phyloP scores from a whole-genome alignment of 2,797 vertebrate genomes.

The Todus mexicanus region DNA sequence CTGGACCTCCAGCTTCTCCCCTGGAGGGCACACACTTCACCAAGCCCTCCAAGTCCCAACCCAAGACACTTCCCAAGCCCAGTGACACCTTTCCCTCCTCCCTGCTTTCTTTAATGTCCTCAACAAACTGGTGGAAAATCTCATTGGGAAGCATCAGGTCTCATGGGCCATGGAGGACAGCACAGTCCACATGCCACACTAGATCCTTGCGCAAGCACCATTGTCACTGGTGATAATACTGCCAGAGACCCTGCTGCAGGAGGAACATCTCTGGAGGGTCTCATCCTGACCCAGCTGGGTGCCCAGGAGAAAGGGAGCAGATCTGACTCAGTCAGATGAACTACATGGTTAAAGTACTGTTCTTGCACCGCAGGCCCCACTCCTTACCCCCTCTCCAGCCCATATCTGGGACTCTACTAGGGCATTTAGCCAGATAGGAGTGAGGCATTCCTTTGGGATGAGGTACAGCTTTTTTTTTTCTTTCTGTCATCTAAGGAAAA shows the following conservation, averaged over 20 bases:
- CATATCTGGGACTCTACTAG: rapidly evolving
- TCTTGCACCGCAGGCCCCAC: neutral
- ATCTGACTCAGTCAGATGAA: neutral
- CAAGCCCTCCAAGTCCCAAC: rapidly evolving
- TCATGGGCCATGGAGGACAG: neutral
- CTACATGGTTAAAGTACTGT: neutral
- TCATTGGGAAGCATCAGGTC: neutral
- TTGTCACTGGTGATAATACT: neutral
- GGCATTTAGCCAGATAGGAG: neutral
- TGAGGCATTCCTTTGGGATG: neutral
- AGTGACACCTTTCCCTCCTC: neutral
- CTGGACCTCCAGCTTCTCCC: neutral
- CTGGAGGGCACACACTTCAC: neutral
- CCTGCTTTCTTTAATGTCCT: neutral
- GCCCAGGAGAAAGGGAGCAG: neutral
- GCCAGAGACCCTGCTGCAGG: neutral
- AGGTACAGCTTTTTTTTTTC: neutral
- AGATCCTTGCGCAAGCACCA: neutral
- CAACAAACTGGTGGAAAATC: neutral
- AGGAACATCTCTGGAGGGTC: neutral
- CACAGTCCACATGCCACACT: neutral
- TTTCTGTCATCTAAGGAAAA: neutral
- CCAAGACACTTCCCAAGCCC: neutral
- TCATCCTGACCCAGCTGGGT: neutral
- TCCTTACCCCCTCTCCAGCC: neutral